Conservation (phyloP, 2,888 invertebrate species). For the Stenolophus ochropezus region DNA sequence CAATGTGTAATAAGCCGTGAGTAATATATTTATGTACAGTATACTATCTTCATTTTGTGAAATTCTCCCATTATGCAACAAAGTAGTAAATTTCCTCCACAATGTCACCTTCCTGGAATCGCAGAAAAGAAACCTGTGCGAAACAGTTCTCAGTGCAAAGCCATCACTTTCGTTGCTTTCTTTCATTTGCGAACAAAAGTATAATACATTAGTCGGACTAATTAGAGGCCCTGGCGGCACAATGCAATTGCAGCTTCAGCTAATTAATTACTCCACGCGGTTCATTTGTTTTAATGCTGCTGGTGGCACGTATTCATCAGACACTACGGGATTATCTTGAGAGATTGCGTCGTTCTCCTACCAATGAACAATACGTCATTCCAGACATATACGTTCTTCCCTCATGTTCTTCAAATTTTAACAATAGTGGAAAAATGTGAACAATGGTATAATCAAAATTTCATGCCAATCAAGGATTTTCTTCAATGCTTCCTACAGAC, state of each 20-base stretch:
- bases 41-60: too few relatives aligned
- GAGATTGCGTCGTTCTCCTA: background rate
- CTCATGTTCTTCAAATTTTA: too few relatives aligned
- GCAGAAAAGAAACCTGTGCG: background rate
- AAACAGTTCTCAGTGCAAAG: background rate
- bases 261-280: constrained; percentile 21
- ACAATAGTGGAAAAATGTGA: background rate
- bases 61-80: background rate
- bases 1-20: too few relatives aligned
- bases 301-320: constrained; percentile 39
- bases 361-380: constrained; percentile 20
- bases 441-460: background rate
- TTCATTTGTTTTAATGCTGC: constrained; percentile 37
- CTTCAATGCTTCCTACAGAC: background rate
- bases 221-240: constrained; percentile 29
- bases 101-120: background rate
- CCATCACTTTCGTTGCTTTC: constrained; percentile 47
- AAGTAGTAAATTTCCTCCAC: background rate
- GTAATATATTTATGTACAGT: too few relatives aligned
- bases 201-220: constrained; percentile 28
- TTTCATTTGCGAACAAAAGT: constrained; percentile 48
- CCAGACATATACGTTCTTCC: too few relatives aligned
- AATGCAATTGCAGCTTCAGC: constrained; percentile 27
- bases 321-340: constrained; percentile 9
- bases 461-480: background rate